These are phyloP conservation scores for Stegodyphus dumicola DNA, from an alignment of 1,140 invertebrate species.

Conservation along the genomic window DNA sequence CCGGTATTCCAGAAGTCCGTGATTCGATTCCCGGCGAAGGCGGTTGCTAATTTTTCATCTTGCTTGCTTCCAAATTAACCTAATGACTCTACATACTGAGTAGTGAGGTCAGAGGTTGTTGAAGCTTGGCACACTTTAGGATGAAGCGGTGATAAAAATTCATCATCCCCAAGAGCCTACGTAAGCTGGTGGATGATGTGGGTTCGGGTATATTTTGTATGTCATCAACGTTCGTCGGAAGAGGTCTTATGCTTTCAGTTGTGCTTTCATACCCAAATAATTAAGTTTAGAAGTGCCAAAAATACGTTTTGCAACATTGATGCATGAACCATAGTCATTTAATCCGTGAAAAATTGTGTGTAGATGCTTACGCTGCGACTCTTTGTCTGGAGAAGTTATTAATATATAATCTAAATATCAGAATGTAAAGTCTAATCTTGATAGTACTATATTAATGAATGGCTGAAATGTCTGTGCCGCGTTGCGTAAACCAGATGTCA, in stretches of 20 bases:
- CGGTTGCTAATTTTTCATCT: no score
- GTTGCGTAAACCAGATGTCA: constrained; percentile 62
- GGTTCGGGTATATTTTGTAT: constrained; percentile 63
- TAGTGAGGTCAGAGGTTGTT: no score
- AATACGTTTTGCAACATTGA: constrained; percentile 64
- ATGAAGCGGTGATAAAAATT: no score
- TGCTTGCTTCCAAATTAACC: no score
- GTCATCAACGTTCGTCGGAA: constrained; percentile 36
- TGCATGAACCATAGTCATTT: constrained; percentile 63
- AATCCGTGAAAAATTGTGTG: constrained; percentile 66
- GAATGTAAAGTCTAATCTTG: constrained; percentile 23
- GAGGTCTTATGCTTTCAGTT: constrained; percentile 50
- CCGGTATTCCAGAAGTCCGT: no score
- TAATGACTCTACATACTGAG: no score
- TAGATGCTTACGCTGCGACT: constrained; percentile 67
- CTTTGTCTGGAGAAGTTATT: constrained; percentile 66
- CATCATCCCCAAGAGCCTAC: constrained; percentile 66
- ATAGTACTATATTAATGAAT: constrained; percentile 41
- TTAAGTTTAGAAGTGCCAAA: constrained; percentile 32
- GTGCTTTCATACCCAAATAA: constrained; percentile 50
- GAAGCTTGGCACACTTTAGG: no score
- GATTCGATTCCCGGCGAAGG: no score
- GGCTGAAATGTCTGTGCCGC: constrained; percentile 53
- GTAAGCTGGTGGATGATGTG: constrained; percentile 65
- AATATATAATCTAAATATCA: constrained; percentile 65